Conservation (phyloP, 2,113 vertebrate species). For the human region DNA sequence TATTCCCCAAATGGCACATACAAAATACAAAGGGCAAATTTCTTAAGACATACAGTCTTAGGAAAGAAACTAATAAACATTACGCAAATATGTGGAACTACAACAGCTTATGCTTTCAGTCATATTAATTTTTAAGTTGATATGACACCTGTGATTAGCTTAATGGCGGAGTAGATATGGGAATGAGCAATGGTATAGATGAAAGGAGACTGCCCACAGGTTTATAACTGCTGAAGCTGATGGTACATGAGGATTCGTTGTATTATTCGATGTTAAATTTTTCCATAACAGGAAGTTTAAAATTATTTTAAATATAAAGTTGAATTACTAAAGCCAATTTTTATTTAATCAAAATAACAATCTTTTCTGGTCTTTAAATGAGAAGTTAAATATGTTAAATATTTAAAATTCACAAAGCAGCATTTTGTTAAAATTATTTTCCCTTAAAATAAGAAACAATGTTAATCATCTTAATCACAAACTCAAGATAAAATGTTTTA, state of each 20-base stretch:
- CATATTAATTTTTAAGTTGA: neutral
- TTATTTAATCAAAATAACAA: slow-evolving; percentile 28
- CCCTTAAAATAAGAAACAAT: neutral
- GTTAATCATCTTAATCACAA: neutral
- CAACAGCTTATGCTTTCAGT: neutral
- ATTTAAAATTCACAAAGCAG: slow-evolving; percentile 34
- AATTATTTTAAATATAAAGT: slow-evolving; percentile 42
- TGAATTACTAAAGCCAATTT: neutral
- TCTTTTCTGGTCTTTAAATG: slow-evolving; percentile 5
- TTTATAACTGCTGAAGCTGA: neutral
- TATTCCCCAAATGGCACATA: neutral
- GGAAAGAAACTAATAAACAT: neutral
- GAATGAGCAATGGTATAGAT: neutral
- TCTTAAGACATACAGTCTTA: neutral
- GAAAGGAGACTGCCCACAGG: neutral
- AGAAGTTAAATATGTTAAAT: neutral
- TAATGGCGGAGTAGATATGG: neutral
- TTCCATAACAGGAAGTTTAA: neutral
- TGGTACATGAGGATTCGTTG: neutral
- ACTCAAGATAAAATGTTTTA: neutral
- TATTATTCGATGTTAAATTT: neutral
- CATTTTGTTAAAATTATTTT: slow-evolving; percentile 3
- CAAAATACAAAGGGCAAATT: neutral
- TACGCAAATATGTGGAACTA: neutral
- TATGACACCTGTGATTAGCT: neutral